A percentile compares a stretch with the other conserved stretches of the same genome.
phyloP scores from a whole-genome alignment of 2,888 invertebrate genomes.

The Rhabditoides inermis region DNA sequence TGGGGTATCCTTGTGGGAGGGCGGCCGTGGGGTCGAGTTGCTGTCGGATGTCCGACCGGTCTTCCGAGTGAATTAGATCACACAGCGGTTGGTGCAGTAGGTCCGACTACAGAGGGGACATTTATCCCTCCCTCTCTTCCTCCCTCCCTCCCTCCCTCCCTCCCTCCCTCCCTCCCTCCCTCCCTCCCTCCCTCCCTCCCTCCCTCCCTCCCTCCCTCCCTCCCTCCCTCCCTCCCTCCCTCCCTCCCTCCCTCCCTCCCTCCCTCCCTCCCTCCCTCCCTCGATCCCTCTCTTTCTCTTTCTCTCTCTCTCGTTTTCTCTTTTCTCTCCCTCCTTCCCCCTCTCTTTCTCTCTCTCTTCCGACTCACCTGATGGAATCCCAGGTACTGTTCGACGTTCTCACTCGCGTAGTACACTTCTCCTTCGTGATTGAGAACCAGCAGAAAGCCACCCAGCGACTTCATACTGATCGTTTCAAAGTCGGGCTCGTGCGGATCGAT shows the following conservation, averaged over 20 bases:
- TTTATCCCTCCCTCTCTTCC: too few species aligned
- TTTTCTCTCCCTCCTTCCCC: neutral
- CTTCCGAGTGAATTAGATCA: constrained; percentile 98
- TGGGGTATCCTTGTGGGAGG: constrained; percentile 59
- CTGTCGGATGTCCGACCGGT: constrained; percentile 71
- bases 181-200: too few species aligned
- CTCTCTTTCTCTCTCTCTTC: neutral
- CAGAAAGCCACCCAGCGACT: constrained; percentile 92
- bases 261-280: neutral
- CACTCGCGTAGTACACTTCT: constrained; percentile 97
- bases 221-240: too few species aligned
- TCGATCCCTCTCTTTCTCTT: too few species aligned
- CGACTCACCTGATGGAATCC: constrained; percentile 94
- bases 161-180: too few species aligned
- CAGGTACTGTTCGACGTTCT: constrained; percentile 97
- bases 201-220: too few species aligned
- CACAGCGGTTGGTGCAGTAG: constrained; percentile 98
- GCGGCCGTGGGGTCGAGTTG: constrained; percentile 29
- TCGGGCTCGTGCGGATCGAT: constrained; percentile 38
- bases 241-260: too few species aligned
- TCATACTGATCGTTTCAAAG: constrained; percentile 37
- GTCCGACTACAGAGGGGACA: constrained; percentile 95
- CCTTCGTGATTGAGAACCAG: constrained; percentile 90
- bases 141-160: too few species aligned
- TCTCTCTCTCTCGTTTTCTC: too few species aligned